Conservation (phyloP, 2,113 vertebrate species). For the Carassius auratus region DNA sequence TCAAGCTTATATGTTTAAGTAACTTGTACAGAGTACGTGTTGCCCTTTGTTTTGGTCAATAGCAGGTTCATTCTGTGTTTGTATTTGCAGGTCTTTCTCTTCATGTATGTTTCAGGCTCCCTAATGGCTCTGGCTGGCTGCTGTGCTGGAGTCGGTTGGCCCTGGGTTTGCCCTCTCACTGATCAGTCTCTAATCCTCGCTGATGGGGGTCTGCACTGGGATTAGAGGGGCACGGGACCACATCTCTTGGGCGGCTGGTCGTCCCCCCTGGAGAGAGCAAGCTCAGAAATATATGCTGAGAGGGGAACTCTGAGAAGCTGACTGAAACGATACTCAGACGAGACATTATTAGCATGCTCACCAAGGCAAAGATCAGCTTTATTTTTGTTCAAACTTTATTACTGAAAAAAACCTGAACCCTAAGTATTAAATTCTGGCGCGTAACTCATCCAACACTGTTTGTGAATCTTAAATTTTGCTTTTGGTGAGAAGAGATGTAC, state of each 20-base stretch:
- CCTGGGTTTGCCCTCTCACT: constrained; percentile 44
- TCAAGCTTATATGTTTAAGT: too few species aligned
- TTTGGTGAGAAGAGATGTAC: neutral
- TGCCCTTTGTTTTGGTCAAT: neutral
- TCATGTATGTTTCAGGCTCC: constrained; percentile 31
- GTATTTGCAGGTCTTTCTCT: constrained; percentile 14
- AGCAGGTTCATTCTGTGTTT: constrained; percentile 8
- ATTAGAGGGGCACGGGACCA: constrained; percentile 47
- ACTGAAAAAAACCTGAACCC: neutral
- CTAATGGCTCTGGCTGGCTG: constrained; percentile 15
- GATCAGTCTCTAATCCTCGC: constrained; percentile 55
- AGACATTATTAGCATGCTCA: neutral
- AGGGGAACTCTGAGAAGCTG: neutral
- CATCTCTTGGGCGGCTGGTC: constrained; percentile 25
- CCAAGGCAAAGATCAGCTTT: neutral
- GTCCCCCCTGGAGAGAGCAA: constrained; percentile 8
- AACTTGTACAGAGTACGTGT: too few species aligned
- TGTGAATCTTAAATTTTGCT: neutral
- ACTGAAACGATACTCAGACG: neutral
- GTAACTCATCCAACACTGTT: neutral
- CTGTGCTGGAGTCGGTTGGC: constrained; percentile 32
- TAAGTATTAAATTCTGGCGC: neutral
- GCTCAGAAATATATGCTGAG: constrained; percentile 29
- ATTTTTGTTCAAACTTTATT: neutral
- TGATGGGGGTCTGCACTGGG: constrained; percentile 43